A percentile compares a stretch with the other conserved stretches of the same genome.
phyloP scores from a whole-genome alignment of 1,140 invertebrate species.

The Pseudobourletiella spinata region DNA sequence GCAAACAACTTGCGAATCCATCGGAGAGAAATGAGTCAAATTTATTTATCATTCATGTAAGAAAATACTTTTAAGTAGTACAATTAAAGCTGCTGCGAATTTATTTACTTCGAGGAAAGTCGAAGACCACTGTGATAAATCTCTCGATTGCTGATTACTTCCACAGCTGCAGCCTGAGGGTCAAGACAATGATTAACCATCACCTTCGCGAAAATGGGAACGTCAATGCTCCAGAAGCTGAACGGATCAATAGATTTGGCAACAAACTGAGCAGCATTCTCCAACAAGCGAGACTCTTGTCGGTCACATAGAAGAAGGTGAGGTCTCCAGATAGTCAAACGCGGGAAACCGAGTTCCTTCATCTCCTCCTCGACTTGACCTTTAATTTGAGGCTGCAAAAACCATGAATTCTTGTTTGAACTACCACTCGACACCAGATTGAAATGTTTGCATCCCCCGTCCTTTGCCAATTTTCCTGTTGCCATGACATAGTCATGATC shows the following conservation, averaged over 20 bases:
- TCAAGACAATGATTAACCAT: not conserved
- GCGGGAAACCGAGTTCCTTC: conserved; percentile 37
- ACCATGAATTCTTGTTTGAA: conserved; percentile 39
- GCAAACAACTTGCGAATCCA: too few relatives aligned
- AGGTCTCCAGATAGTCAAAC: conserved; percentile 39
- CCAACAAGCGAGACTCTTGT: conserved; percentile 33
- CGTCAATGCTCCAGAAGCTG: not conserved
- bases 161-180: not conserved
- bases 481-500: conserved; percentile 50
- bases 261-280: conserved; percentile 23
- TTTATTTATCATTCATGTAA: too few relatives aligned
- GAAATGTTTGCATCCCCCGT: conserved; percentile 45
- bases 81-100: too few relatives aligned
- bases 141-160: not conserved
- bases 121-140: too few relatives aligned
- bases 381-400: conserved; percentile 40
- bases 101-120: too few relatives aligned
- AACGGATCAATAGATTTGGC: conserved; percentile 19
- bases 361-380: conserved; percentile 40
- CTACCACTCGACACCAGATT: conserved; percentile 43
- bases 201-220: not conserved
- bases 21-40: too few relatives aligned
- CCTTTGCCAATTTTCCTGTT: conserved; percentile 45
- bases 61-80: too few relatives aligned
- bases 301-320: conserved; percentile 38